These are phyloP conservation scores for Tor tambroides DNA, from an alignment of 2,113 vertebrate species.

Conservation along the genomic window DNA sequence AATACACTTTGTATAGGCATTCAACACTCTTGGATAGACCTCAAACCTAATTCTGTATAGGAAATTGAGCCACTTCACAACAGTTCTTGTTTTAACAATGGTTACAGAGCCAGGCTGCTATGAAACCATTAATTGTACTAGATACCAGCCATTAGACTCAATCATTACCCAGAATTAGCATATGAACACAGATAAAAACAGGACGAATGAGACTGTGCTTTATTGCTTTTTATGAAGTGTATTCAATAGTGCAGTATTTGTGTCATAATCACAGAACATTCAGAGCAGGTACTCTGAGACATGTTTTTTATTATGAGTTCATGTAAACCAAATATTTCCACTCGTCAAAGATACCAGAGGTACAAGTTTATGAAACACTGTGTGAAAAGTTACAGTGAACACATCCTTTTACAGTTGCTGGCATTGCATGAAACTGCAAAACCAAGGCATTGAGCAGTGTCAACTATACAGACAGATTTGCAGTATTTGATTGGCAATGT, in stretches of 20 bases:
- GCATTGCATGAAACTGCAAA: not conserved
- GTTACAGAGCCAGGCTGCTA: not conserved
- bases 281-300: constrained; percentile 79
- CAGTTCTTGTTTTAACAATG: not conserved
- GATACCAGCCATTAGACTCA: not conserved
- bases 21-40: not conserved
- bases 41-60: not conserved
- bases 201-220: not conserved
- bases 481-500: not conserved
- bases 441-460: not conserved
- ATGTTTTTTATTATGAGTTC: constrained; percentile 37
- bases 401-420: not conserved
- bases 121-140: not conserved
- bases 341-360: not conserved
- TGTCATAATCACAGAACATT: constrained; percentile 44
- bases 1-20: not conserved
- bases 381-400: not conserved
- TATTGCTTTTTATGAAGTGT: constrained; percentile 7
- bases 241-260: constrained; percentile 42
- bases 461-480: not conserved
- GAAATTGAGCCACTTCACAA: not conserved
- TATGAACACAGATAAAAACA: not conserved
- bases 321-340: constrained; percentile 26
- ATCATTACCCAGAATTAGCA: not conserved
- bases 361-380: not conserved